Evolutionary conservation across 2,888 invertebrate species (phyloP), one percentile per base, ranked within the genome.

Genomic region (Theretra japonica): DNA sequence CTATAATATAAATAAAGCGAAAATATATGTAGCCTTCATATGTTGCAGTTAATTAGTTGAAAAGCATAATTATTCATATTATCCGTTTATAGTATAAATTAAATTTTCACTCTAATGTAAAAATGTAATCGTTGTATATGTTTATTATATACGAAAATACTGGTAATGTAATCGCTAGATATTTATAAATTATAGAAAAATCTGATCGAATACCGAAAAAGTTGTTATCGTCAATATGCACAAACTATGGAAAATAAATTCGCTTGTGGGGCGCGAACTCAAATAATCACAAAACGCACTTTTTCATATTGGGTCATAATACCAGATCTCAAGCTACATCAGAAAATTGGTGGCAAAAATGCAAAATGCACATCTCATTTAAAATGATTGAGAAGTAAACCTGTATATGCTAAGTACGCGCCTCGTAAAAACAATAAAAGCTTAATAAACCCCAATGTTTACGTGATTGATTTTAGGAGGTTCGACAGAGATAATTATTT

Each of bases 31-130:
- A 41, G 41, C 41, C 23, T 48, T 65, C 41, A 21, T 65, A 65
- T 65, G 48, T 65, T 41, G 65, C 65, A 23, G 65, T 41, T 41
- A 65, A 41, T 65, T 41, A 65, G 11, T 23, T 48, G 23, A 65
- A 41, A 65, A 48, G 17, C 15, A 48, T 48, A 15, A 23, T 30
- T 60, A 19, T 30, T 30, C 58, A 60, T 60, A 60, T 28, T 30
- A 30, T 30, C 30, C 25, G 23, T 58, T 58, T 58, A n/a, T 58
- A 58, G 58, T 25, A 25, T 58, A 58, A 25, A 58, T 58, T 28
- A 58, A 23, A 58, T 58, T 58, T 58, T 58, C 58, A 25, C 58
- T 23, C 17, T 58, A 25, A 58, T 58, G 25, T 17, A 58, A 25
- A 58, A 17, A 58, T 25, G 23, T 58, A 58, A 58, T 58, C 58